Percentiles rank a stretch among this genome's conserved stretches.
Conservation (phyloP, 1,140 invertebrate genomes). For the Panulirus ornatus region DNA sequence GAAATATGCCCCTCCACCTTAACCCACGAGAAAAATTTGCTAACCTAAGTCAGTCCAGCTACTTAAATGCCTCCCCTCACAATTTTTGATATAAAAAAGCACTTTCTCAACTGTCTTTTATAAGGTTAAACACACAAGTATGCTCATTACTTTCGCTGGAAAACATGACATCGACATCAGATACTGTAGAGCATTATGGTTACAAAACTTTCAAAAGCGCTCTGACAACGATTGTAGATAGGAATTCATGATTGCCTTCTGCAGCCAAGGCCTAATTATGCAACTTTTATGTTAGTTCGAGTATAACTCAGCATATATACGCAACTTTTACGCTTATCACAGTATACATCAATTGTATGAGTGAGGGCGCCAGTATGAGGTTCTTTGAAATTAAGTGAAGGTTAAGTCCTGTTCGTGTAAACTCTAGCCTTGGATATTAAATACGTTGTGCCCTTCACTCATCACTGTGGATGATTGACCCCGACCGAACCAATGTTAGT, state of each 20-base stretch:
- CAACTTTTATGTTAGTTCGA: background rate
- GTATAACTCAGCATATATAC: background rate
- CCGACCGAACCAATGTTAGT: background rate
- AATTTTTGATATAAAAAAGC: too few species aligned
- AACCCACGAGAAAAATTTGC: too few species aligned
- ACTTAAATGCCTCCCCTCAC: too few species aligned
- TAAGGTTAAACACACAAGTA: too few species aligned
- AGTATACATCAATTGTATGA: background rate
- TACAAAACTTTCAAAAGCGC: background rate
- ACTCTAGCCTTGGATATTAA: background rate
- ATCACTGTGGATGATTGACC: background rate
- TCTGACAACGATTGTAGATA: background rate
- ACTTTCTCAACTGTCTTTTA: too few species aligned
- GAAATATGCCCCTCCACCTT: too few species aligned
- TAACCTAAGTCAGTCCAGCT: too few species aligned
- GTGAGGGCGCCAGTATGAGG: too few species aligned
- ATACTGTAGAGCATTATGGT: background rate
- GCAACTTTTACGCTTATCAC: background rate
- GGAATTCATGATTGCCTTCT: background rate
- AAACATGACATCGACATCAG: too few species aligned
- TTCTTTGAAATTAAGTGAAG: too few species aligned
- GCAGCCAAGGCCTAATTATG: background rate
- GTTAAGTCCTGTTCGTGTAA: background rate
- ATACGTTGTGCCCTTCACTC: background rate
- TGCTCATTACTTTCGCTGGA: too few species aligned